Base-by-base conservation (phyloP, 2,888 invertebrate genomes). In the Aspidiotus rigidus region DNA sequence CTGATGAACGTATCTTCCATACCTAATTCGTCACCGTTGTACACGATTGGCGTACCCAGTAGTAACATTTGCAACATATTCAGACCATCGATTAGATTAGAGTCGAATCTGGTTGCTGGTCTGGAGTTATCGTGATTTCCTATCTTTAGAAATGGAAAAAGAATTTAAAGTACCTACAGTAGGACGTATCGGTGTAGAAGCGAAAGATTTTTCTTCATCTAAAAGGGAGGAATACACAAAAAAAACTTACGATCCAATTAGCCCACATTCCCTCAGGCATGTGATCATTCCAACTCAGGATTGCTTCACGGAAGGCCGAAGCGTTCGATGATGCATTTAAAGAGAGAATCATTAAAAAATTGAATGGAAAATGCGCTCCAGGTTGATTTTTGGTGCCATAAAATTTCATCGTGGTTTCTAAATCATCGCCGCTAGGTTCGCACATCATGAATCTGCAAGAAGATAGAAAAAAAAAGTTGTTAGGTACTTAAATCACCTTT, bases 1-100 rank as follows among this genome's bases (percentile, higher is more conserved):
- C 77, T 75, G 10, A 84, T 82, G 55, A 79, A 78, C 59, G 80
- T 79, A 75, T 88, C 83, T 72, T 80, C 76, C 85, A 88, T 85
- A 0, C 86, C 89, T 61, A 91, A 83, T 79, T 90, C 90, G 75
- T 91, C 90, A 7, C 90, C 91, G 80, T 94, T 90, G 76, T 95
- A 95, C 0, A 90, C 88, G 9, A 93, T 85, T 17, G 87, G 85
- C 7, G 91, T 84, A 56, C 95, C 95, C 2, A 93, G 93, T 67
- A 95, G 79, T 16, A 93, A 81, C 76, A 91, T 80, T 16, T 86
- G 80, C 69, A 96, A 77, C 87, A 93, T 90, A 76, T 91, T 89
- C 75, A 93, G 82, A n/a, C 86, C 87, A 77, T 93, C 91, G 0
- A 86, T 84, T 73, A 87, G 80, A 69, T 84, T 81, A 7, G 81